These are phyloP conservation scores for Psittacula cyanocephala DNA, from an alignment of 2,113 vertebrate species.

Conservation along the genomic window DNA sequence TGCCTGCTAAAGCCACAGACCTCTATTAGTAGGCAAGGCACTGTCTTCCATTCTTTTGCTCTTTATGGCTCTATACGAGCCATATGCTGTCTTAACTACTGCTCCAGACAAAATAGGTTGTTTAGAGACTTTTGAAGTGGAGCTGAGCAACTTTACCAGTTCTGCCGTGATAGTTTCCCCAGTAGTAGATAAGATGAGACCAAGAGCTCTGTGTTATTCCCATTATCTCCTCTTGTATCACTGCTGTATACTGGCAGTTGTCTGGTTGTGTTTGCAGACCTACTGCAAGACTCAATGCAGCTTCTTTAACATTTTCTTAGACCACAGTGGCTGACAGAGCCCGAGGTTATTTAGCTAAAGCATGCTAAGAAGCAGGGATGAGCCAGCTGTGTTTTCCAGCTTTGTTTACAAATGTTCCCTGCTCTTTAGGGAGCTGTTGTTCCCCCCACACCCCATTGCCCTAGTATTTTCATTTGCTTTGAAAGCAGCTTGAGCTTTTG, in stretches of 20 bases:
- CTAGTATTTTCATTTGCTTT: neutral
- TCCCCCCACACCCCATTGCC: no score
- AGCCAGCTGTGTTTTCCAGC: neutral
- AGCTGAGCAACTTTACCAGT: neutral
- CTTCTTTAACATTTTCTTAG: neutral
- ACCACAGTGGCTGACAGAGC: neutral
- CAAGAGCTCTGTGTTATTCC: neutral
- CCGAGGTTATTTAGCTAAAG: neutral
- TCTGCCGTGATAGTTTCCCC: neutral
- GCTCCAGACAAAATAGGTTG: neutral
- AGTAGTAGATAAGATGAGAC: neutral
- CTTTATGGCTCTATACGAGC: neutral
- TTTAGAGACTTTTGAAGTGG: neutral
- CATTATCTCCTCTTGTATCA: neutral
- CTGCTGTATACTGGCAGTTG: neutral
- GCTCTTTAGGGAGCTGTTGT: neutral
- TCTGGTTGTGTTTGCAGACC: neutral
- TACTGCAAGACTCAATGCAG: neutral
- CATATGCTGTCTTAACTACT: neutral
- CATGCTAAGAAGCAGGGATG: neutral
- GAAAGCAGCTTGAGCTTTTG: neutral
- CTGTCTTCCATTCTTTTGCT: neutral
- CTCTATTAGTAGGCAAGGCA: neutral
- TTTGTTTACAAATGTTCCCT: neutral
- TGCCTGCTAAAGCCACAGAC: neutral